Base-by-base conservation (phyloP, 2,888 invertebrate species). In the Hybos culiciformis region DNA sequence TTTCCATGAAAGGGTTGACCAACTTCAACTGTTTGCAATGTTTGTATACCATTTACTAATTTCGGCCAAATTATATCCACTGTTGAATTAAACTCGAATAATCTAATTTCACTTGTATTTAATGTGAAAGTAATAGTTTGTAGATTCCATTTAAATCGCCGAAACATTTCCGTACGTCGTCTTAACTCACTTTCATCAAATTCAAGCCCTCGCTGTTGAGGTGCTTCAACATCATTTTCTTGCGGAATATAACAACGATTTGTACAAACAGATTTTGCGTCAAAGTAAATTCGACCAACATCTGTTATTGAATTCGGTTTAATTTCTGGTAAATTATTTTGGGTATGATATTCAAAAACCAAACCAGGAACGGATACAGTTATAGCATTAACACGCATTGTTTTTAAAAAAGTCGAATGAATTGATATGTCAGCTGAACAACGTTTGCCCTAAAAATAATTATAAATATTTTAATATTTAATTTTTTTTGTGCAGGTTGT, bases 381-480 rank as follows among this genome's bases (percentile, higher is more conserved):
- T 9, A 66, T 57, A 8, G 60, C 55, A 26, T 58, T 60, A 1
- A 92, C 78, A 50, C 78, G 77, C 83, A 94, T 86, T 40, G 78
- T 73, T 55, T 81, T 77, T 51, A 77, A 69, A 69, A 90, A 91
- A 5, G 80, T 79, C 54, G 85, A 91, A 57, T 84, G 79, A 48
- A 92, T 75, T 58, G 79, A 76, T 46, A 94, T 69, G 53, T 82
- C 79, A 54, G 82, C 78, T 39, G 75, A 73, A 57, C 84, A 84
- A 50, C 81, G 72, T 64, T 82, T 85, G 49, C 81, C 85, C 84
- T 85, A 40, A 14, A 52, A 54, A 39, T 19, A 41, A 31, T 42
- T 21, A 43, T 23, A 23, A 6, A 9, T 17, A 37, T 24, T 19
- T 34, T 19, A n/a, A 29, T 14, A n/a, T 24, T 24, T 4, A 11